Evolutionary conservation across 2,888 invertebrate genomes (phyloP), one percentile per base, ranked within the genome.

Genomic region (Melieria picta): DNA sequence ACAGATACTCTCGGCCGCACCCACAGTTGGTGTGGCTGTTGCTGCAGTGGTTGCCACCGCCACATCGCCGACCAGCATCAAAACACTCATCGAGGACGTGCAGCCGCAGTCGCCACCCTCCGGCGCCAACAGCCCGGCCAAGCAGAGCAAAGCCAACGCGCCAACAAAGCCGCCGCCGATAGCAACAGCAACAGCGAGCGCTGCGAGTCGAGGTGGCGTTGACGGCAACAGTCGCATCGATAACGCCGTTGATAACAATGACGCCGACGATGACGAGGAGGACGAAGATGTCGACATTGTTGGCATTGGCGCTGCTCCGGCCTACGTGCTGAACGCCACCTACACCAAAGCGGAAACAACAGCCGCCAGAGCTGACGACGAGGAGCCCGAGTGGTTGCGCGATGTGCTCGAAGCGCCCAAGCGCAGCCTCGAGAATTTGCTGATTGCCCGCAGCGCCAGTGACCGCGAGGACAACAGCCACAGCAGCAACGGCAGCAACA

Each of bases 1-100:
- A 78, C 91, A 93, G 83, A 90, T 96, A 84, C 85, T 96, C 81
- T 92, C 93, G 77, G 91, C 92, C 78, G 80, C 84, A 74, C 84
- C 85, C 65, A 79, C 81, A 72, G 84, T 82, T 74, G 79, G 81
- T 66, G 83, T 80, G 66, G 81, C 82, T 45, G 82, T 82, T 78
- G 82, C 84, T 79, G 82, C 85, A 76, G 82, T 82, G 76, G 83
- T 82, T 80, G 84, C 82, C 74, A 82, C 82, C 76, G 82, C 81
- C 71, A 81, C 83, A 76, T 81, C 85, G 47, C 79, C 80, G 79
- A 81, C 79, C 75, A 79, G 78, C 80, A 78, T 77, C 79, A 80
- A 88, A 79, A 84, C 87, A 80, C 87, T 81, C 78, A 78, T 78
- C 66, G 81, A 81, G 74, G 80, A 79, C 71, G 72, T 75, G 66